These are phyloP conservation scores for Rattus rattus DNA, from an alignment of 2,113 vertebrate species.

Conservation along the genomic window DNA sequence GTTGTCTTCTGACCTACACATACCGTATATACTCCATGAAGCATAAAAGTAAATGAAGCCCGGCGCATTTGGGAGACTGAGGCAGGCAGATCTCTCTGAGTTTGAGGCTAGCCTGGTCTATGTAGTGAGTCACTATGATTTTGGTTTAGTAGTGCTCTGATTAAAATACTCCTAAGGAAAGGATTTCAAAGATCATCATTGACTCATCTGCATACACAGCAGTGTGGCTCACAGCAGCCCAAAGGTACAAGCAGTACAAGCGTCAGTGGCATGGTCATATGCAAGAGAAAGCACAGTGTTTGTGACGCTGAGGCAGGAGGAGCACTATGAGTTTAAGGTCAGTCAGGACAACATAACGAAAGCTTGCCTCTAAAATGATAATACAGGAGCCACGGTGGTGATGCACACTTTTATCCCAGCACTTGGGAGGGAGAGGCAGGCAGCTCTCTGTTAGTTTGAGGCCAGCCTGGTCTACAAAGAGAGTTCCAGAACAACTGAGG, in stretches of 20 bases:
- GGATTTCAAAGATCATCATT: not conserved
- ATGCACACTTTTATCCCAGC: too few species aligned
- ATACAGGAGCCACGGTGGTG: not conserved
- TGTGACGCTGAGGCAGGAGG: too few species aligned
- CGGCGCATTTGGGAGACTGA: not conserved
- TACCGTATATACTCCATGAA: too few species aligned
- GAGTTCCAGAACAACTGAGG: not conserved
- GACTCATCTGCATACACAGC: rapidly evolving
- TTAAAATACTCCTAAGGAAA: too few species aligned
- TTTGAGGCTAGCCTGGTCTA: not conserved
- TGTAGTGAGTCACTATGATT: not conserved
- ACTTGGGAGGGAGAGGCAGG: not conserved
- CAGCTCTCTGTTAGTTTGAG: not conserved
- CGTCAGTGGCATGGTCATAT: rapidly evolving
- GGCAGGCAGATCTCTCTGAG: not conserved
- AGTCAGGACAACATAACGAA: not conserved
- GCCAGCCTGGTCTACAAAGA: not conserved
- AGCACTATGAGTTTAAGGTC: too few species aligned
- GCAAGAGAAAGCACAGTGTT: not conserved
- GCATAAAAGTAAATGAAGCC: not conserved
- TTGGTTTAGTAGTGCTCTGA: not conserved
- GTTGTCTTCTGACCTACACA: too few species aligned
- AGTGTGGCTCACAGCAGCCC: not conserved
- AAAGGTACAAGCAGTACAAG: not conserved
- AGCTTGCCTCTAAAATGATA: not conserved